Percentiles rank a stretch among this genome's conserved stretches.
These are phyloP conservation scores for Epinephelus malabaricus DNA, from an alignment of 2,797 vertebrate genomes.

Conservation along the genomic window DNA sequence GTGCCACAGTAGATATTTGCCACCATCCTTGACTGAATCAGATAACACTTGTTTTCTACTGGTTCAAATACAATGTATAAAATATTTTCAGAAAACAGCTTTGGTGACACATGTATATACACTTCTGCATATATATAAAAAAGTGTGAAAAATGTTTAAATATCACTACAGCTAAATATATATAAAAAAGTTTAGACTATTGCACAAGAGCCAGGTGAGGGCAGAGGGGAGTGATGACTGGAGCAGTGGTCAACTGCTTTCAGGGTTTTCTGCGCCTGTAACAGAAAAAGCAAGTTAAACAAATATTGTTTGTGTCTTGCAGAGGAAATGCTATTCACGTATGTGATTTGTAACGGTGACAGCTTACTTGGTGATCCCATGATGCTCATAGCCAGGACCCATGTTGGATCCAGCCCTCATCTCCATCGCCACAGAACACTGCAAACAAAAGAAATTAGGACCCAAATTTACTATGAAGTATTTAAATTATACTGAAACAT, in stretches of 20 bases:
- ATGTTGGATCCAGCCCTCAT: conserved; percentile 95
- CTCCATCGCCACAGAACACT: conserved; percentile 95
- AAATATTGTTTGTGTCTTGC: not conserved
- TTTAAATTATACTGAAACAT: not conserved
- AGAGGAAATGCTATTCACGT: not conserved
- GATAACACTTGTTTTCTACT: conserved; percentile 36
- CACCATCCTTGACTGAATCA: conserved; percentile 15
- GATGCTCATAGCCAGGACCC: conserved; percentile 92
- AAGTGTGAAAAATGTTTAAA: conserved; percentile 75
- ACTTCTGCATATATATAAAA: conserved; percentile 62
- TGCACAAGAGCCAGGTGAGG: conserved; percentile 81
- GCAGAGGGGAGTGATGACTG: conserved; percentile 47
- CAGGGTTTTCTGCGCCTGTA: conserved; percentile 94
- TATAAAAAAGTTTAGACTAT: conserved; percentile 75
- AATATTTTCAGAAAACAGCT: conserved; percentile 72
- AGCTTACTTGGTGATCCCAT: conserved; percentile 92
- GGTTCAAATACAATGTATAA: conserved; percentile 57
- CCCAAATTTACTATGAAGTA: not conserved
- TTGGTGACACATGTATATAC: conserved; percentile 74
- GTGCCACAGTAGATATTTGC: conserved; percentile 4
- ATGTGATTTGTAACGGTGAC: not conserved
- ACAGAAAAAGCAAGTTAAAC: not conserved
- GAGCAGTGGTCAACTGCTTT: conserved; percentile 58
- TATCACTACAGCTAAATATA: conserved; percentile 67
- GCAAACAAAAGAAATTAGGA: conserved; percentile 22